Evolutionary conservation across 2,888 invertebrate species (phyloP).

Genomic region (Dryobotodes eremita): DNA sequence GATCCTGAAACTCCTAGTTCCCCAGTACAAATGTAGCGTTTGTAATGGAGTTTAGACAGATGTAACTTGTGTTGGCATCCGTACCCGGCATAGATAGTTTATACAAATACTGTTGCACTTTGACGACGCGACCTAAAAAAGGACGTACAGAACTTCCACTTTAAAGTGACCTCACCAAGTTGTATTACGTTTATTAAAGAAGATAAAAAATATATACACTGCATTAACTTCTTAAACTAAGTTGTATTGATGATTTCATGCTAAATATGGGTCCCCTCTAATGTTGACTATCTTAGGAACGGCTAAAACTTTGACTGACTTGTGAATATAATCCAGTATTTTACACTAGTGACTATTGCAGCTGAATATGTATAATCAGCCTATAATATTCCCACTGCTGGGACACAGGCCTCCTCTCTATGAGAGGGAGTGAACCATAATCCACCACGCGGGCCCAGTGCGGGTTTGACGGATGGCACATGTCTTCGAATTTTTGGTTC

Average conservation of each 20-base stretch:
- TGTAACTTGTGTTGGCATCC: conserved; percentile 55
- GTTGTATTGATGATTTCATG: no score
- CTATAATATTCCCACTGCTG: background rate
- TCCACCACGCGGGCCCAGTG: background rate
- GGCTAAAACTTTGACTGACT: no score
- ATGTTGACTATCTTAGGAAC: no score
- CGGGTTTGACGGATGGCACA: background rate
- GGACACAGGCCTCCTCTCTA: background rate
- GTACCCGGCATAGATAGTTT: conserved; percentile 31
- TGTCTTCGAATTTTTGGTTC: background rate
- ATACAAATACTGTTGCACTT: conserved; percentile 39
- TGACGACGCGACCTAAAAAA: background rate
- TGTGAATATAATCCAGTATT: no score
- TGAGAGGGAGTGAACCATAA: background rate
- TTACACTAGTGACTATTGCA: no score
- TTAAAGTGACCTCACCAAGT: background rate
- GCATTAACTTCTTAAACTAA: no score
- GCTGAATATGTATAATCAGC: background rate
- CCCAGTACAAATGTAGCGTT: conserved; percentile 50
- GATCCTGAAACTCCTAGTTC: conserved; percentile 28
- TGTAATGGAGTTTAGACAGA: conserved; percentile 62
- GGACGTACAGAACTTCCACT: conserved; percentile 42
- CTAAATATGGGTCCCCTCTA: no score
- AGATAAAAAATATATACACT: no score
- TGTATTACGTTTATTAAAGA: no score